These are phyloP conservation scores for Dysdera silvatica DNA, from an alignment of 1,140 invertebrate genomes.

Conservation along the genomic window DNA sequence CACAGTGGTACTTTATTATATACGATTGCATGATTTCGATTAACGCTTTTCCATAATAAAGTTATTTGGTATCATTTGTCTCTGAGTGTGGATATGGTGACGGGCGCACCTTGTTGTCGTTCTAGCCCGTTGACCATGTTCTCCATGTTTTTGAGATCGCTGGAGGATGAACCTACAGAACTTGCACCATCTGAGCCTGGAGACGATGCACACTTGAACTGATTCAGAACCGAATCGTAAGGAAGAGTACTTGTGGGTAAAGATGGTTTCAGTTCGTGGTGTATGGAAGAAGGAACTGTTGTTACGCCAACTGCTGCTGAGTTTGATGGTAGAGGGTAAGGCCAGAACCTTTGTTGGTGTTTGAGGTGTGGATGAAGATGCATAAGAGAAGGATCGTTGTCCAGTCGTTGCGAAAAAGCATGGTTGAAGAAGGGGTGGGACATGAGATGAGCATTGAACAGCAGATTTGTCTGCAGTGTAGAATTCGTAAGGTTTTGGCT, in stretches of 20 bases:
- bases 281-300: background rate
- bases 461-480: conserved; percentile 1
- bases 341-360: conserved; percentile 28
- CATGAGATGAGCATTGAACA: conserved; percentile 23
- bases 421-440: conserved; percentile 22
- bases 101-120: conserved; percentile 37
- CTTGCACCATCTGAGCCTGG: conserved; percentile 22
- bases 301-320: background rate
- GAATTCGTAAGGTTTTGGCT: conserved; percentile 6
- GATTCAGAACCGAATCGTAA: background rate
- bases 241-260: conserved; percentile 3
- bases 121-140: conserved; percentile 93
- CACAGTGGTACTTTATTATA: no score
- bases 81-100: conserved; percentile 17
- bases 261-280: conserved; percentile 7
- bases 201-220: conserved; percentile 19
- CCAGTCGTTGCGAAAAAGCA: background rate
- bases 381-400: background rate
- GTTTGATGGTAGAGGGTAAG: background rate
- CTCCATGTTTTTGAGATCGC: conserved; percentile 85
- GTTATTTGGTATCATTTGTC: no score
- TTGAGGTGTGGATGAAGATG: conserved; percentile 8
- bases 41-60: no score
- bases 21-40: no score
- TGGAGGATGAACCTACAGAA: conserved; percentile 36